Percentiles rank a stretch among this genome's conserved stretches.
These are phyloP conservation scores for Hirtodrosophila trivittata DNA, from an alignment of 2,888 invertebrate genomes.

Conservation along the genomic window DNA sequence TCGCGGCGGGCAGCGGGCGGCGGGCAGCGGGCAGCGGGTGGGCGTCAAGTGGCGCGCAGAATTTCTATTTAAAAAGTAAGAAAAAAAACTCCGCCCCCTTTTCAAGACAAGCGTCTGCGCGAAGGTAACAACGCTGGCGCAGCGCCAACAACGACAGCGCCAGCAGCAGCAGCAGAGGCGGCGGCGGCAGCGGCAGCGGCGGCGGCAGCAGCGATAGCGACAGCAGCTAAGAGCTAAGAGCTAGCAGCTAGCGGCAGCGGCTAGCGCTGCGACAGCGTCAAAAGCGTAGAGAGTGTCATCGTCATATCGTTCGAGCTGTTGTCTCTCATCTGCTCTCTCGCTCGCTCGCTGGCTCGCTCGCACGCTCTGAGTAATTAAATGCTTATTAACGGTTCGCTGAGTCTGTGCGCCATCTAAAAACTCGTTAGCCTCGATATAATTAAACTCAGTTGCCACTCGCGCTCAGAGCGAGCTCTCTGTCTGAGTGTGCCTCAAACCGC, in stretches of 20 bases:
- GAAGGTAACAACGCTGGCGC: conserved; percentile 74
- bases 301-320: conserved; percentile 46
- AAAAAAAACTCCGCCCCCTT: conserved; percentile 83
- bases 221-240: too few species aligned
- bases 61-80: conserved; percentile 57
- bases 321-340: conserved; percentile 13
- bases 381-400: conserved; percentile 83
- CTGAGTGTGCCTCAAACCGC: too few species aligned
- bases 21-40: conserved; percentile 31
- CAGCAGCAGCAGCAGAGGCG: conserved; percentile 17
- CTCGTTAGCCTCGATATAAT: conserved; percentile 77
- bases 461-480: conserved; percentile 8
- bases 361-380: conserved; percentile 80
- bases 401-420: conserved; percentile 70
- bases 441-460: conserved; percentile 59
- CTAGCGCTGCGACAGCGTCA: conserved; percentile 6
- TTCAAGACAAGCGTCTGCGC: conserved; percentile 81
- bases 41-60: conserved; percentile 51
- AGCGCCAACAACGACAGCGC: conserved; percentile 43
- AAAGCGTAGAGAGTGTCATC: conserved; percentile 55
- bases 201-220: neutral
- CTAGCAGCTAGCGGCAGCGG: neutral
- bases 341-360: conserved; percentile 30
- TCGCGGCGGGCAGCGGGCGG: conserved; percentile 30
- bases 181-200: conserved; percentile 2